A percentile compares a stretch with the other conserved stretches of the same genome.
These are phyloP conservation scores for Laothoe populi DNA, from an alignment of 2,888 invertebrate genomes.

Conservation along the genomic window DNA sequence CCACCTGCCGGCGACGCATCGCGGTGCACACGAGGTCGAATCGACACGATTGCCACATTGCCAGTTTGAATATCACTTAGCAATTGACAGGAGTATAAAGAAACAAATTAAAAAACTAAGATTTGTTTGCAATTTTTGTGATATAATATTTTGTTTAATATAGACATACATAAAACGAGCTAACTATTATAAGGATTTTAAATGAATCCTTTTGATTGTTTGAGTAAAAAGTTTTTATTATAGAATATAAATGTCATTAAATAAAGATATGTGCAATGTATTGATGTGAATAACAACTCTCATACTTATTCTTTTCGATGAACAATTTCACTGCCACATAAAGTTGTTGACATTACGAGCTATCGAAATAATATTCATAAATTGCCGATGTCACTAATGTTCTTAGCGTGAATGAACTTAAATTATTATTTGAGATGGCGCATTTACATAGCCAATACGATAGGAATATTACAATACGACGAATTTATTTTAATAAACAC, in stretches of 20 bases:
- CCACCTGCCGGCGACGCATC: conserved; percentile 42
- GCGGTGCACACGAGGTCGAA: conserved; percentile 8
- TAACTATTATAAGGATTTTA: no score
- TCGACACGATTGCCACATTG: conserved; percentile 10
- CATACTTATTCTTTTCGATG: not conserved
- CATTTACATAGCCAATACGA: conserved; percentile 37
- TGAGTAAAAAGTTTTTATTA: no score
- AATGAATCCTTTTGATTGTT: no score
- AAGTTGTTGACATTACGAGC: conserved; percentile 2
- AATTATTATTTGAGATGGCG: conserved; percentile 31
- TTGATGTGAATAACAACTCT: conserved; percentile 3
- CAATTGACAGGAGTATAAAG: conserved; percentile 1
- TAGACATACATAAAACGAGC: no score
- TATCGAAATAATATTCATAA: conserved; percentile 23
- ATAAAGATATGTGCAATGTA: not conserved
- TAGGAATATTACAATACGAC: conserved; percentile 30
- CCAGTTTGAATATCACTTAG: conserved; percentile 4
- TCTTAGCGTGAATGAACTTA: conserved; percentile 36
- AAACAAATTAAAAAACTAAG: not conserved
- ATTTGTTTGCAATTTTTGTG: no score
- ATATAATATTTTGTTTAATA: no score
- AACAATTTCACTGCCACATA: conserved; percentile 18
- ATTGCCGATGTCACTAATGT: conserved; percentile 22
- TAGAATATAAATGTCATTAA: not conserved
- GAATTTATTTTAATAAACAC: conserved; percentile 29